Evolutionary conservation across 2,888 invertebrate species (phyloP).

Genomic region (Bellardia bayeri): DNA sequence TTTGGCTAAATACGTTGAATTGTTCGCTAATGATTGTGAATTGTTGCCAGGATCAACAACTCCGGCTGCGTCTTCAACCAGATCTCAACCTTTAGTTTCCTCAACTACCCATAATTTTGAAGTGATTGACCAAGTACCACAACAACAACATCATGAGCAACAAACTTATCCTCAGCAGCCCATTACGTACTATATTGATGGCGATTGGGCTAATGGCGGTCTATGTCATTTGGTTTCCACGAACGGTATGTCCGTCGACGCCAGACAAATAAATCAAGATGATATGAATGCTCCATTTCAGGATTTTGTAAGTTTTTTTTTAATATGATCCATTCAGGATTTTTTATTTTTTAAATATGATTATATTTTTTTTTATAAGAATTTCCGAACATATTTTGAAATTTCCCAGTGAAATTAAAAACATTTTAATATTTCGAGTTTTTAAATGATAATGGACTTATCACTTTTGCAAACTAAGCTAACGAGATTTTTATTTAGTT

Average conservation of each 20-base stretch:
- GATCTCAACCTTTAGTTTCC: constrained; percentile 74
- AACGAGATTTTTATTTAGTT: too few relatives aligned
- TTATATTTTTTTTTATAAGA: neutral
- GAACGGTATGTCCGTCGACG: constrained; percentile 60
- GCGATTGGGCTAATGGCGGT: constrained; percentile 75
- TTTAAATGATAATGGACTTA: too few relatives aligned
- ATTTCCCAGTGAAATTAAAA: too few relatives aligned
- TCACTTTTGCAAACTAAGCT: too few relatives aligned
- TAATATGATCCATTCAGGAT: constrained; percentile 64
- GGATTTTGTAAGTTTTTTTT: constrained; percentile 74
- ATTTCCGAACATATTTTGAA: too few relatives aligned
- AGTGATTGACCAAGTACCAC: constrained; percentile 47
- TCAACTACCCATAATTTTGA: constrained; percentile 77
- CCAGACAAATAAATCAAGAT: constrained; percentile 43
- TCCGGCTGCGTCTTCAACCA: constrained; percentile 74
- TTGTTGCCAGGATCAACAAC: constrained; percentile 70
- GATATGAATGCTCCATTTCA: constrained; percentile 72
- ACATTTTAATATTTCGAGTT: too few relatives aligned
- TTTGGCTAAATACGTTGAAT: constrained; percentile 77
- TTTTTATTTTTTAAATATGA: constrained; percentile 70
- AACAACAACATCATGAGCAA: constrained; percentile 25
- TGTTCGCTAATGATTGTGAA: constrained; percentile 74
- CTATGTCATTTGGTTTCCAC: constrained; percentile 67
- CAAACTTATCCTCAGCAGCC: constrained; percentile 44
- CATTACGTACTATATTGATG: constrained; percentile 76